Conservation (phyloP, 1,140 invertebrate species). For the Drosophila ogumai region DNA sequence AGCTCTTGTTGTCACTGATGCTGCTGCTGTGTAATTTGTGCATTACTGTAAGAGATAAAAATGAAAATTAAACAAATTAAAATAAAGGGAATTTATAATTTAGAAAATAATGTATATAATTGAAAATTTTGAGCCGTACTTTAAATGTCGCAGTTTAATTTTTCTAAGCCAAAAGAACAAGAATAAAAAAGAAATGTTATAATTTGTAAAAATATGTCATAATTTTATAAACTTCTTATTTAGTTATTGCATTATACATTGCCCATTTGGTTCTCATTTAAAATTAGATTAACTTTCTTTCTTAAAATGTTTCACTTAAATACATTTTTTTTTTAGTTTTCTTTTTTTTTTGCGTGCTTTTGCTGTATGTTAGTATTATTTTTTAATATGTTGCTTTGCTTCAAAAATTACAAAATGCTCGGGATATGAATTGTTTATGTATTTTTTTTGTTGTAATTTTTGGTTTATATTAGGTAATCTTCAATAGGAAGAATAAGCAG, state of each 20-base stretch:
- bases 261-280: constrained; percentile 51
- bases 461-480: constrained; percentile 56
- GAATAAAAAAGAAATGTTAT: constrained; percentile 1
- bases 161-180: constrained; percentile 5
- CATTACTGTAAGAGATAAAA: constrained; percentile 58
- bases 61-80: constrained; percentile 44
- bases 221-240: constrained; percentile 23
- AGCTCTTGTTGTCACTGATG: constrained; percentile 43
- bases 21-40: constrained; percentile 62
- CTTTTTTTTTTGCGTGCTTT: constrained; percentile 8
- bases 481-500: constrained; percentile 82
- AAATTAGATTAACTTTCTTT: constrained; percentile 32
- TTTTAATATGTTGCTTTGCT: constrained; percentile 44
- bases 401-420: constrained; percentile 55
- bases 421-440: constrained; percentile 45
- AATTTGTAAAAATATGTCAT: neutral
- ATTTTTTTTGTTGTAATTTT: constrained; percentile 18
- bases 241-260: constrained; percentile 50
- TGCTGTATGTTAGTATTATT: constrained; percentile 30
- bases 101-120: constrained; percentile 7
- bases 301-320: constrained; percentile 43
- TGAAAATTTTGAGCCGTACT: neutral
- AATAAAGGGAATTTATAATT: constrained; percentile 22
- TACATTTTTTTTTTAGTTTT: constrained; percentile 11
- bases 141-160: neutral